phyloP scores from a whole-genome alignment of 53 echinoderm and acorn worm species.

The Glandiceps talaboti region DNA sequence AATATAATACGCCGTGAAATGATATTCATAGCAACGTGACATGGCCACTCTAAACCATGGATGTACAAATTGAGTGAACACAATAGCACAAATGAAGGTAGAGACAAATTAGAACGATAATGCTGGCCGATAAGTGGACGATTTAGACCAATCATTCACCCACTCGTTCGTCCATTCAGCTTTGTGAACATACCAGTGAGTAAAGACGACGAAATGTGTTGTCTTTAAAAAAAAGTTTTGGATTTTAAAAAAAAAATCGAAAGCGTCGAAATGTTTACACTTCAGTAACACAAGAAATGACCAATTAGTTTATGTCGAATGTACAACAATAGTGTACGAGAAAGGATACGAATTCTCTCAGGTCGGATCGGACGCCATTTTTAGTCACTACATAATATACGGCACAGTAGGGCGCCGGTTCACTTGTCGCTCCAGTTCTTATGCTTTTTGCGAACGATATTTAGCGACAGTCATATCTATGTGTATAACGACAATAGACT shows the following conservation, averaged over 20 bases:
- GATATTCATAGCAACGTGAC: neutral
- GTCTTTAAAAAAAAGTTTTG: no score
- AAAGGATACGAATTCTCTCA: no score
- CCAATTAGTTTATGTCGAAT: no score
- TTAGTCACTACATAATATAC: neutral
- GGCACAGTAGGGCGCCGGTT: neutral
- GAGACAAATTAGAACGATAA: neutral
- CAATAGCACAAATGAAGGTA: neutral
- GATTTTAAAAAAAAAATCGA: no score
- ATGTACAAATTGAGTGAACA: neutral
- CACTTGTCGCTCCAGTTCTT: neutral
- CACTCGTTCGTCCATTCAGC: no score
- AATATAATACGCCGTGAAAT: neutral
- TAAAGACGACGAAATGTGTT: no score
- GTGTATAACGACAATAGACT: neutral
- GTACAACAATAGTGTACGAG: no score
- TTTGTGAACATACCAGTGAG: no score
- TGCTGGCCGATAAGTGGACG: neutral
- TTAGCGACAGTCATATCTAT: neutral
- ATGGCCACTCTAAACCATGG: neutral
- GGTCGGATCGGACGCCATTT: neutral
- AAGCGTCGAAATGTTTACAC: no score
- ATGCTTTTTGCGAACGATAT: neutral
- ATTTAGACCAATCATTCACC: neutral
- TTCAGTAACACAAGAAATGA: no score